These are phyloP conservation scores for Jaculus jaculus DNA, from an alignment of 2,113 vertebrate genomes.

Conservation along the genomic window DNA sequence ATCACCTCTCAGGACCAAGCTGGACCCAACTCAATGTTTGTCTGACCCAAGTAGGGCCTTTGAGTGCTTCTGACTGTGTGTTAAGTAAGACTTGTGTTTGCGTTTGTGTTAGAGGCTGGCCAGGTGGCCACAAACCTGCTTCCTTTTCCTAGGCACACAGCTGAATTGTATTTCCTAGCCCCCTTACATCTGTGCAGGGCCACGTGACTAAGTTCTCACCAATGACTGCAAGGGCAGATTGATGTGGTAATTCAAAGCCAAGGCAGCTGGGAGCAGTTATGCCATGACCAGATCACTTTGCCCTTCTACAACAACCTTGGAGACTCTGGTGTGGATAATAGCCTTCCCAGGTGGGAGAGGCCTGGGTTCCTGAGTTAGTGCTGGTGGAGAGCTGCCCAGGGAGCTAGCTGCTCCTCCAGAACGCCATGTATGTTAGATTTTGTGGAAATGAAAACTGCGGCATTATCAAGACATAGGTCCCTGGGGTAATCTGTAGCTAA, in stretches of 20 bases:
- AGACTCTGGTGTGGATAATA: background rate
- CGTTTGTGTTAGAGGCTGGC: conserved; percentile 14
- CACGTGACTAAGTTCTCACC: conserved; percentile 3
- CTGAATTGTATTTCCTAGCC: conserved; percentile 17
- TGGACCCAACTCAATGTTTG: background rate
- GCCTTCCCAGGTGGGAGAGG: background rate
- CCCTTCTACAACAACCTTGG: background rate
- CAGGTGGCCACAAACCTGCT: conserved; percentile 38
- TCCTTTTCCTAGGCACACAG: conserved; percentile 23
- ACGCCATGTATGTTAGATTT: conserved; percentile 13
- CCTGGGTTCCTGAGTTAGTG: conserved; percentile 22
- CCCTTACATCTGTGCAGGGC: conserved; percentile 28
- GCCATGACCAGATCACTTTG: background rate
- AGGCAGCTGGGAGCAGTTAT: conserved; percentile 55
- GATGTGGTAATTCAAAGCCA: conserved; percentile 19
- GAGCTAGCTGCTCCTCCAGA: conserved; percentile 12
- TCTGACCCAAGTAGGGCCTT: background rate
- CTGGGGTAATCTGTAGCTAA: background rate
- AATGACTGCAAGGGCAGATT: background rate
- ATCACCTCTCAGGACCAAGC: conserved; percentile 49
- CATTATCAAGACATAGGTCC: background rate
- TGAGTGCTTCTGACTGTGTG: background rate
- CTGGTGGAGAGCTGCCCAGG: conserved; percentile 30
- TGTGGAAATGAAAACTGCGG: background rate
- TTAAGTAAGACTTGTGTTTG: background rate